Percentiles rank a stretch among this genome's conserved stretches.
These are phyloP conservation scores for Pangasianodon gigas DNA, from an alignment of 2,113 vertebrate species.

Conservation along the genomic window DNA sequence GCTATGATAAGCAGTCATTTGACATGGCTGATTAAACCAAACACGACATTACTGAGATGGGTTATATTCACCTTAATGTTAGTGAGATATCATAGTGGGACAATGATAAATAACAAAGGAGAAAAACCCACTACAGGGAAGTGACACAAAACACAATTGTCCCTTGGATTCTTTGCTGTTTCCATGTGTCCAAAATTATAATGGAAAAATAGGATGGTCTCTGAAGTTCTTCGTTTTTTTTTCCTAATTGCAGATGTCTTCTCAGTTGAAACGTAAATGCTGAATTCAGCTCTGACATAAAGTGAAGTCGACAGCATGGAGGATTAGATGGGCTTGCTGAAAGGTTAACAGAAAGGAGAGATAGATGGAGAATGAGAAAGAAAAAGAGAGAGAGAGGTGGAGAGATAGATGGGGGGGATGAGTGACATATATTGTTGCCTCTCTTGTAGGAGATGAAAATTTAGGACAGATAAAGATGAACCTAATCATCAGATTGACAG, in stretches of 20 bases:
- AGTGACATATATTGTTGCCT: slow-evolving; percentile 37
- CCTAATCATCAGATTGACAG: slow-evolving; percentile 39
- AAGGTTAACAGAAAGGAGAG: slow-evolving; percentile 33
- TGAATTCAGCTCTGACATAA: slow-evolving; percentile 27
- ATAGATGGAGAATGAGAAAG: neutral
- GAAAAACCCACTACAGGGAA: neutral
- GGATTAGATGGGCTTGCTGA: slow-evolving; percentile 36
- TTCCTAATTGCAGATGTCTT: slow-evolving; percentile 19
- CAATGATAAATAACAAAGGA: neutral
- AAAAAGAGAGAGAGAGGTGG: neutral
- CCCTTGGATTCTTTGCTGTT: neutral
- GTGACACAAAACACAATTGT: neutral
- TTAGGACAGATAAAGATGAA: slow-evolving; percentile 30
- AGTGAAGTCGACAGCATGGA: slow-evolving; percentile 36
- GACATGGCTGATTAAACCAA: neutral
- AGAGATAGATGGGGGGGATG: neutral
- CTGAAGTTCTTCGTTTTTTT: neutral
- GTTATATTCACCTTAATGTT: neutral
- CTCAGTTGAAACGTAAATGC: slow-evolving; percentile 24
- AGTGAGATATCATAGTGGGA: neutral
- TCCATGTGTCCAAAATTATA: neutral
- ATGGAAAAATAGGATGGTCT: neutral
- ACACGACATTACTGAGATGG: neutral
- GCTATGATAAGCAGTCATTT: neutral
- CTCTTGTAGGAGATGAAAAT: slow-evolving; percentile 27